Percentiles rank a stretch among this genome's conserved stretches.
Conservation (phyloP, 1,140 invertebrate genomes). For the Saxidomus purpurata region DNA sequence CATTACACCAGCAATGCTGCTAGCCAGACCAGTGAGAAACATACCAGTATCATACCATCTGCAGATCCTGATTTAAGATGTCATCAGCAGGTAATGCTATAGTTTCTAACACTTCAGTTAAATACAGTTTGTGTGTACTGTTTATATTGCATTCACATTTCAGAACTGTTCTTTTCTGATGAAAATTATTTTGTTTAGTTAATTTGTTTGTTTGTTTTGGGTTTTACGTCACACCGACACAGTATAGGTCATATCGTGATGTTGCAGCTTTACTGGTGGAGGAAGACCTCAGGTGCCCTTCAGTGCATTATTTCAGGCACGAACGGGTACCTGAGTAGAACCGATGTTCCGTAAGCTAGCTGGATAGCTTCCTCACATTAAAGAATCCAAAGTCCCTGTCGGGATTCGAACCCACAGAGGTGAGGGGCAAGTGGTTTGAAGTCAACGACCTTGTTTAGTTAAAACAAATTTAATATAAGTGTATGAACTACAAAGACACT, state of each 20-base stretch:
- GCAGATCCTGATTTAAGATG: slow-evolving; percentile 39
- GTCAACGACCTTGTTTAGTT: too few species aligned
- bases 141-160: slow-evolving; percentile 40
- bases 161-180: background rate
- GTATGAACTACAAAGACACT: slow-evolving; percentile 26
- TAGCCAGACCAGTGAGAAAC: slow-evolving; percentile 41
- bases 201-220: slow-evolving; percentile 11
- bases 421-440: too few species aligned
- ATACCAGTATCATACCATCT: slow-evolving; percentile 34
- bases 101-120: slow-evolving; percentile 39
- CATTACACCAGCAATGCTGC: slow-evolving; percentile 39
- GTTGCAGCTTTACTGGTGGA: too few species aligned
- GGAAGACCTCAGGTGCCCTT: too few species aligned
- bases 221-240: too few species aligned
- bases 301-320: too few species aligned
- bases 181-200: slow-evolving; percentile 38
- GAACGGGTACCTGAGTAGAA: too few species aligned
- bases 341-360: too few species aligned
- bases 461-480: slow-evolving; percentile 31
- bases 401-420: too few species aligned
- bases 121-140: slow-evolving; percentile 43
- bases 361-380: too few species aligned
- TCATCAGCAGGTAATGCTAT: slow-evolving; percentile 42
- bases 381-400: too few species aligned
- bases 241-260: too few species aligned